Percentiles rank a stretch among this genome's conserved stretches.
Conservation (phyloP, 2,888 invertebrate species). For the Limnephilus marmoratus region DNA sequence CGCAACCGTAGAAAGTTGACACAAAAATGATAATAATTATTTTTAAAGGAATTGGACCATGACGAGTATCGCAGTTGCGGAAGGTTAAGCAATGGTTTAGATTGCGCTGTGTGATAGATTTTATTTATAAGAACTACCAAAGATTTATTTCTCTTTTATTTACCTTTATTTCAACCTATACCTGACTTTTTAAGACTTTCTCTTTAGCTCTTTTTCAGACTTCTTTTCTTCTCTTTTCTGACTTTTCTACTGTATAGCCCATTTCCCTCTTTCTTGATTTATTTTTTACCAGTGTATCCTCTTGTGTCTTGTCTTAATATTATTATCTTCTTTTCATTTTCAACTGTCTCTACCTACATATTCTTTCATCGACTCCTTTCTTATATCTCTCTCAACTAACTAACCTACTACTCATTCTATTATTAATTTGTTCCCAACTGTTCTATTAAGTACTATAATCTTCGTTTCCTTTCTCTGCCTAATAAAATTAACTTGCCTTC, state of each 20-base stretch:
- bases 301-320: background rate
- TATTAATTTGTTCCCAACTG: background rate
- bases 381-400: background rate
- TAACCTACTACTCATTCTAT: background rate
- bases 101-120: background rate
- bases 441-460: background rate
- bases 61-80: background rate
- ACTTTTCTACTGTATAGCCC: background rate
- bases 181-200: background rate
- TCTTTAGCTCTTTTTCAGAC: background rate
- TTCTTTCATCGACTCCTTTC: background rate
- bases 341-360: background rate
- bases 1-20: conserved; percentile 34
- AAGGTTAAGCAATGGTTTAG: background rate
- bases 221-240: background rate
- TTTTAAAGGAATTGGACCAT: conserved; percentile 16
- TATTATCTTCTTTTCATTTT: background rate
- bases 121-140: conserved; percentile 44
- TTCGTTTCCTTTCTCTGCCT: background rate
- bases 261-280: background rate
- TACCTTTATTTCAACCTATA: background rate
- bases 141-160: background rate
- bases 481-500: conserved; percentile 11
- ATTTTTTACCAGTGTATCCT: background rate
- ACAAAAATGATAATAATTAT: background rate